These are phyloP conservation scores for Monochamus saltuarius DNA, from an alignment of 1,140 invertebrate genomes.

Conservation along the genomic window DNA sequence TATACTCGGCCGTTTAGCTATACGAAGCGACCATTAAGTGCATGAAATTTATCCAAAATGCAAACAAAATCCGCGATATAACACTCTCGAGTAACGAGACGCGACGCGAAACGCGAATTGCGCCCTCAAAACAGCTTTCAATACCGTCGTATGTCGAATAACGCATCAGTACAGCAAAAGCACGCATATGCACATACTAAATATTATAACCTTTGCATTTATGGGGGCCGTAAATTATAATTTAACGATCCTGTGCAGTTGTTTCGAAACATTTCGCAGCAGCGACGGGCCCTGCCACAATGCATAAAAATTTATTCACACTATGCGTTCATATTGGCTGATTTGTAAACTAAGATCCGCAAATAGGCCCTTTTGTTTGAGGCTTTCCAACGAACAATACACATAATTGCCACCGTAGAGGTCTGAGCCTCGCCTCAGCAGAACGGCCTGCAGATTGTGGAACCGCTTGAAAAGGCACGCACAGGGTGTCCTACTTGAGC, in stretches of 20 bases:
- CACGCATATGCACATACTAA: constrained; percentile 48
- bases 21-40: background rate
- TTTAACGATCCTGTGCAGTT: constrained; percentile 50
- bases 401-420: constrained; percentile 1
- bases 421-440: no score
- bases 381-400: background rate
- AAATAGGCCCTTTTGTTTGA: background rate
- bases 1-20: no score
- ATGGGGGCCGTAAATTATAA: constrained; percentile 47
- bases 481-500: no score
- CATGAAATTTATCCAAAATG: constrained; percentile 32
- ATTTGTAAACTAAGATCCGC: constrained; percentile 23
- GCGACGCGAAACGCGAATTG: constrained; percentile 12
- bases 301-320: constrained; percentile 38
- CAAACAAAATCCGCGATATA: constrained; percentile 32
- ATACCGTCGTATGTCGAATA: constrained; percentile 24
- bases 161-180: constrained; percentile 36
- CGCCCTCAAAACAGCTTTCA: constrained; percentile 1
- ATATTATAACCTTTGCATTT: constrained; percentile 51
- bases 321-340: constrained; percentile 21
- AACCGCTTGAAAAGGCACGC: no score
- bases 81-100: constrained; percentile 10
- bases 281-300: constrained; percentile 29
- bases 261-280: constrained; percentile 46
- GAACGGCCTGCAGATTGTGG: no score